Evolutionary conservation across 2,113 vertebrate genomes (phyloP).

Genomic region (Ariopsis seemanni): DNA sequence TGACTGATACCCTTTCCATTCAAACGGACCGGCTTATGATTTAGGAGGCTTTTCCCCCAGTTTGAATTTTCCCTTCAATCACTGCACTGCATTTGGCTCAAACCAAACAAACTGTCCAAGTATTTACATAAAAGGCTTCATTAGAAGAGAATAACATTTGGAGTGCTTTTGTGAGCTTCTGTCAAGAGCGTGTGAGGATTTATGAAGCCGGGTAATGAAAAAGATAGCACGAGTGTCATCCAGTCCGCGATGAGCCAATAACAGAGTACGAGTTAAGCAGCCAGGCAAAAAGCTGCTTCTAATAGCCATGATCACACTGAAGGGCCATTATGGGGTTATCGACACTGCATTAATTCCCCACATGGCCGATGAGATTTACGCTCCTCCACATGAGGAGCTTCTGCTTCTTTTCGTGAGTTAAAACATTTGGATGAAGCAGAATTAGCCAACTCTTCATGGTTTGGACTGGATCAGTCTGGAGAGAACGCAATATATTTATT

Average conservation of each 20-base stretch:
- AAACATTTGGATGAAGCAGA: conserved; percentile 18
- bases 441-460: conserved; percentile 15
- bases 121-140: conserved; percentile 50
- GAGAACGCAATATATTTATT: background rate
- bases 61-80: conserved; percentile 44
- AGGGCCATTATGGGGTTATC: conserved; percentile 53
- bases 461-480: background rate
- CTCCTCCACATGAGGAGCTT: conserved; percentile 26
- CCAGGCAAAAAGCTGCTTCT: conserved; percentile 44
- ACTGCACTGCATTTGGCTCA: background rate
- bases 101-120: conserved; percentile 35
- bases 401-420: conserved; percentile 13
- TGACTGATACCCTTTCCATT: conserved; percentile 16
- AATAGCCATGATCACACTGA: conserved; percentile 50
- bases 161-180: conserved; percentile 47
- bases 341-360: conserved; percentile 51
- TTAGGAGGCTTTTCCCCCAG: background rate
- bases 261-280: conserved; percentile 47
- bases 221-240: conserved; percentile 54
- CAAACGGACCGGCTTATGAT: background rate
- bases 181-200: conserved; percentile 51
- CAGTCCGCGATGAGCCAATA: conserved; percentile 50
- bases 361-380: conserved; percentile 41
- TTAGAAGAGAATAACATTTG: conserved; percentile 52
- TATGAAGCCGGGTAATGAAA: conserved; percentile 56